Conservation (phyloP, 2,888 invertebrate species). For the Napeogenes sylphis region DNA sequence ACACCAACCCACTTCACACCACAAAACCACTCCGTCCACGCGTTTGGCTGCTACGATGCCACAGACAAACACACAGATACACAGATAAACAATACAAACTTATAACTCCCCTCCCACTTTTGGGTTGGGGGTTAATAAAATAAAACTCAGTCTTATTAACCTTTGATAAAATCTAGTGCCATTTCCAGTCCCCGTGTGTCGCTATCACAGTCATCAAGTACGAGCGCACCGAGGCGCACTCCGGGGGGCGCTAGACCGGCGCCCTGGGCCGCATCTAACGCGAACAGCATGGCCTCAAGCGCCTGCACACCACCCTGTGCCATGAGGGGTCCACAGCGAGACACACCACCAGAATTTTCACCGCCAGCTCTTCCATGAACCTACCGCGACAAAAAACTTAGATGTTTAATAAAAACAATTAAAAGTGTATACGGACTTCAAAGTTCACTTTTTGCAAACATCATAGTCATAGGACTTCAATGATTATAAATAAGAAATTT, state of each 20-base stretch:
- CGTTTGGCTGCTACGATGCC: too few relatives aligned
- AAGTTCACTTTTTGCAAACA: neutral
- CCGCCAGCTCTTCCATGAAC: constrained; percentile 84
- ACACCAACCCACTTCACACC: too few relatives aligned
- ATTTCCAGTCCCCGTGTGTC: constrained; percentile 95
- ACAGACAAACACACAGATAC: too few relatives aligned
- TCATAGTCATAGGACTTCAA: neutral
- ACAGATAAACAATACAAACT: too few relatives aligned
- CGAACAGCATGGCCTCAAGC: constrained; percentile 92
- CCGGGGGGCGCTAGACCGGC: constrained; percentile 80
- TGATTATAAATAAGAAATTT: too few relatives aligned
- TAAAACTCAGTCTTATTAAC: constrained; percentile 57
- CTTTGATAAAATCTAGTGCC: constrained; percentile 95
- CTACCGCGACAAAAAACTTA: constrained; percentile 34
- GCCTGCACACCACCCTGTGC: constrained; percentile 92
- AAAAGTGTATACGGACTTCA: neutral
- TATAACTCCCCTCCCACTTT: too few relatives aligned
- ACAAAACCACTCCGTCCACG: too few relatives aligned
- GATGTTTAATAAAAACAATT: neutral
- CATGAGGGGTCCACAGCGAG: constrained; percentile 92
- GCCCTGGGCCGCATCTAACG: constrained; percentile 85
- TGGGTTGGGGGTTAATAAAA: too few relatives aligned
- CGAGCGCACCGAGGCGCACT: constrained; percentile 88
- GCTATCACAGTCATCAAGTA: constrained; percentile 94
- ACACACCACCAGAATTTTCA: constrained; percentile 64